Base-by-base conservation (phyloP, 2,113 vertebrate genomes). In the Burhinus bistriatus region DNA sequence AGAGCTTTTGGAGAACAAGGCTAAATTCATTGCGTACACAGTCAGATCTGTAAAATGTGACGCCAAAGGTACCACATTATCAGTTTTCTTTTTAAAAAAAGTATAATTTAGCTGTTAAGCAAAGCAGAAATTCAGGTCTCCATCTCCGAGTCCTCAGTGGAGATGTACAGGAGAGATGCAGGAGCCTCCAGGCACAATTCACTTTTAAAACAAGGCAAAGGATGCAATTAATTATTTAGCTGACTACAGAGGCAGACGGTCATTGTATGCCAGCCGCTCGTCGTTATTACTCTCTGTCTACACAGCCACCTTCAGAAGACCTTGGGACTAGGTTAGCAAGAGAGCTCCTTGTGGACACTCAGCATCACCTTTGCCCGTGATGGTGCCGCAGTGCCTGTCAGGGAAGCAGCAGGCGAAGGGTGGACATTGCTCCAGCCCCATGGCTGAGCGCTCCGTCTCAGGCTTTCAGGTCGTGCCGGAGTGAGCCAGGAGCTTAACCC, bases 251-350 rank as follows among this genome's bases (percentile, higher is more conserved):
- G 78, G 78, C 82, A 95, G 87, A 79, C 10, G 0, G 73, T 73
- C 73, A 58, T 0, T 1, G 59, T 14, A 0, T 79, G 87, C 73
- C 77, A 52, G 69, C 59, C 0, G 5, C 85, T 92, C 32, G 89
- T 61, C 3, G 3, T 14, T 20, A 7, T n/a, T n/a, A 3, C 64
- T 32, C 38, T 12, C 57, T 94, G 93, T 95, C 94, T 96, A 3
- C 90, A 52, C 73, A 94, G 73, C 73, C 87, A 83, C 95, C 93
- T 95, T 95, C 70, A 93, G 73, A 23, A 91, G 94, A 85, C 89
- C 94, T 93, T 96, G 84, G 57, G 55, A 22, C 61, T 13, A 3
- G 9, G 34, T 32, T 65, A 77, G 73, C 36, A 6, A 27, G 81
- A 71, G 5, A 11, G 65, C 32, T 91, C 64, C 71, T 73, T 5